Base-by-base conservation (phyloP, 2,797 vertebrate species). In the Takifugu ocellatus region DNA sequence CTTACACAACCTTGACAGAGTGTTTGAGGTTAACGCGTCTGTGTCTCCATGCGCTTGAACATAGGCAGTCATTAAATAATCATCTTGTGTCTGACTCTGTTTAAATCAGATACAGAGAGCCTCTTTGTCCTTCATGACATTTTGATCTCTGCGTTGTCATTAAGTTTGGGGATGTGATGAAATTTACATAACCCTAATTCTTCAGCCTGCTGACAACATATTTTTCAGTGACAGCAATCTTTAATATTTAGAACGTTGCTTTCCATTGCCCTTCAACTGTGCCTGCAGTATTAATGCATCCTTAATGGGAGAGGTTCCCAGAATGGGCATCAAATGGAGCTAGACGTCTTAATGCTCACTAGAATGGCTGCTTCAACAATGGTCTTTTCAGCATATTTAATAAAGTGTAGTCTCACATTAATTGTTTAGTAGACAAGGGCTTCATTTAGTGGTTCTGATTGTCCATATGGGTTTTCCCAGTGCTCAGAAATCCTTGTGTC, bases 201-300 rank as follows among this genome's bases (percentile, higher is more conserved):
- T 76, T 81, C 78, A 84, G 79, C 78, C 74, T 87, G 86, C 87
- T 90, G 88, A 90, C 87, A 87, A 86, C 85, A 90, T 88, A 83
- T 83, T 89, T 88, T 79, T 56, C 72, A 66, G 81, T 87, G 88
- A 91, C 84, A 87, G 84, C 79, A 85, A 83, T 89, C 87, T 91
- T 89, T 89, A 91, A 91, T 89, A 92, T 91, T 91, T 91, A 90
- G 87, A 87, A 83, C 82, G 86, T 74, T 81, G 82, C 85, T 88
- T 90, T 75, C 79, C 87, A 80, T 77, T 88, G 90, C 84, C 91
- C 90, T 91, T 92, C 88, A 91, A 85, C 82, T 87, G 82, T 78
- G 85, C 87, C 81, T 89, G 87, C 82, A 88, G 87, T 91, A 90
- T 91, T 90, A 91, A 91, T 91, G 86, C 77, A 84, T 78, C 74